Evolutionary conservation across 2,797 vertebrate genomes (phyloP), one percentile per base, ranked within the genome.

Genomic region (Sarcophilus harrisii): DNA sequence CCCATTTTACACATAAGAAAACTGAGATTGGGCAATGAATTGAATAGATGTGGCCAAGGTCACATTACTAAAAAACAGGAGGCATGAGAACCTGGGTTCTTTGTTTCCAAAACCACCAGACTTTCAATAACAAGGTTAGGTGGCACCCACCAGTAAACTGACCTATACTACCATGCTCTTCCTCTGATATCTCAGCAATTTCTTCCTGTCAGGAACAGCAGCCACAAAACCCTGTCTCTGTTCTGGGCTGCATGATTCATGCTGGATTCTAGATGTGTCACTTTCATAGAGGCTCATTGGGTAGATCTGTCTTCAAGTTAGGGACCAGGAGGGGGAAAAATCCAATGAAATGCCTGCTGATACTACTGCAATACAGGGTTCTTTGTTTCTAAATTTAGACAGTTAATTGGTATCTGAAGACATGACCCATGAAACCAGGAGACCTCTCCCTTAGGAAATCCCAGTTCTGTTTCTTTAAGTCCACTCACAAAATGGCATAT

Each of bases 401-500:
- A 60, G 92, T 91, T 13, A 90, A 3, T 94, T 89, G 60, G 90
- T 90, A 32, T 81, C 66, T 58, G 0, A 24, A 16, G 45, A 59
- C 45, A 5, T 52, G 0, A 57, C 55, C 89, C 27, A 1, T 21
- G 11, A 9, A 28, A 92, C 90, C 12, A 0, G 13, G 54, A 0
- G 10, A 49, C 0, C n/a, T 59, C 24, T 55, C 57, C 90, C 59
- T 38, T 21, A 32, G 29, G 57, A 91, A 73, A 38, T n/a, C 5
- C 13, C 49, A 92, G 96, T 91, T 90, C 6, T 52, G 95, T 94
- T 93, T 94, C 93, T 93, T 91, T 91, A 59, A 94, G 94, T 96
- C 96, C 93, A 92, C 81, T 93, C 16, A 73, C 93, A 28, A 92
- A 57, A 62, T 58, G 1, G 3, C 55, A 0, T 1, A 93, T 92